phyloP scores from a whole-genome alignment of 2,797 vertebrate genomes.

The Tragelaphus oryx region DNA sequence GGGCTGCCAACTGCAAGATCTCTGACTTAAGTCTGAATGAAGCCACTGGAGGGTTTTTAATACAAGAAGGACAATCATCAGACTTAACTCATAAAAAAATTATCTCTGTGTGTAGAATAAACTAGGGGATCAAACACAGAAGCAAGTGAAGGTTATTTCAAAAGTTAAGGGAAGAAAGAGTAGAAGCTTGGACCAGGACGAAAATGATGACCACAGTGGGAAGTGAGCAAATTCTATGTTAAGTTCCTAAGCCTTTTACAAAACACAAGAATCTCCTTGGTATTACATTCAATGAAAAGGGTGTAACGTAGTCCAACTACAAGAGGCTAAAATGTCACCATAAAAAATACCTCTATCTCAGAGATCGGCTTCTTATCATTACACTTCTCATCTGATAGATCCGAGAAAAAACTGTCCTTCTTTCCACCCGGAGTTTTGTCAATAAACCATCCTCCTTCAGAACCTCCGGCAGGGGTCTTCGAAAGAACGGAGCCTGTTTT shows the following conservation, averaged over 20 bases:
- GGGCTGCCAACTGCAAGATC: background rate
- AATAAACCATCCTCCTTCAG: constrained; percentile 90
- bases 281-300: background rate
- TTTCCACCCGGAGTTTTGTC: constrained; percentile 81
- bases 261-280: background rate
- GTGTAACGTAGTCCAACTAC: background rate
- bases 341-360: constrained; percentile 64
- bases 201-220: background rate
- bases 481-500: background rate
- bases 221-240: background rate
- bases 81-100: background rate
- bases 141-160: background rate
- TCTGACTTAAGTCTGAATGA: background rate
- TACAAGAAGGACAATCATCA: background rate
- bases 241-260: background rate
- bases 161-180: background rate
- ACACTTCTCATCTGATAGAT: constrained; percentile 85
- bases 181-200: background rate
- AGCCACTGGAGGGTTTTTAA: background rate
- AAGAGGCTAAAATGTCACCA: background rate
- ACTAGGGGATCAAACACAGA: background rate
- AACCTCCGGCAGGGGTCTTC: constrained; percentile 54
- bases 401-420: constrained; percentile 81
- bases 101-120: background rate
- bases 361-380: constrained; percentile 53